These are phyloP conservation scores for Aleiodes testaceus DNA, from an alignment of 2,888 invertebrate genomes.

Conservation along the genomic window DNA sequence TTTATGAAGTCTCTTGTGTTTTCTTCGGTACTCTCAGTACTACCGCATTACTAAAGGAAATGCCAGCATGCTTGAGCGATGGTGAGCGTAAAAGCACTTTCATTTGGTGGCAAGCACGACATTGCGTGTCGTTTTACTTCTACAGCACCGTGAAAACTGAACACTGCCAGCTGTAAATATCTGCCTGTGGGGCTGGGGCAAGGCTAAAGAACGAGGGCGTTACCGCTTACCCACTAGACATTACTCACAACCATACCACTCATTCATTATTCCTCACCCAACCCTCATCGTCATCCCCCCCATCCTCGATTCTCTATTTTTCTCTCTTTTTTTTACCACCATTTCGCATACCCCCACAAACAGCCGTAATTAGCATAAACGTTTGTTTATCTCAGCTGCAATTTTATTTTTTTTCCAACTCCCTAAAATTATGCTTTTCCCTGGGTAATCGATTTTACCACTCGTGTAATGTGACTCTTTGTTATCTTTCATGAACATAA, in stretches of 20 bases:
- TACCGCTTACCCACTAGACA: conserved; percentile 47
- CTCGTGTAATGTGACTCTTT: conserved; percentile 18
- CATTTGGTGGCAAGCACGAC: conserved; percentile 33
- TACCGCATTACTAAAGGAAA: conserved; percentile 10
- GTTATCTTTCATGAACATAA: conserved; percentile 4
- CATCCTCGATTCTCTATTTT: conserved; percentile 31
- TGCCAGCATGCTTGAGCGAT: conserved; percentile 22
- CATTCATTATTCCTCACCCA: conserved; percentile 45
- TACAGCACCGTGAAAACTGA: conserved; percentile 37
- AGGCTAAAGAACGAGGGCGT: conserved; percentile 46
- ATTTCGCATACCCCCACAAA: conserved; percentile 8
- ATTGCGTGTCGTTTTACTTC: conserved; percentile 39
- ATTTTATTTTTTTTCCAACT: conserved; percentile 34
- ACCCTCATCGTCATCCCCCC: neutral
- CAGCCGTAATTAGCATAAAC: conserved; percentile 57
- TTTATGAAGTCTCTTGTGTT: neutral
- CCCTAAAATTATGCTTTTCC: conserved; percentile 4
- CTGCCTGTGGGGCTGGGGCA: conserved; percentile 18
- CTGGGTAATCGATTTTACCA: conserved; percentile 22
- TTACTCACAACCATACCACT: conserved; percentile 51
- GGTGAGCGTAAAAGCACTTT: conserved; percentile 27
- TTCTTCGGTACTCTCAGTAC: neutral
- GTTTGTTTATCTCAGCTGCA: conserved; percentile 56
- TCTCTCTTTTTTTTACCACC: conserved; percentile 33
- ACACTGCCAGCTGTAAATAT: conserved; percentile 42